Base-by-base conservation (phyloP, 2,113 vertebrate genomes). In the Ammodytes dubius region DNA sequence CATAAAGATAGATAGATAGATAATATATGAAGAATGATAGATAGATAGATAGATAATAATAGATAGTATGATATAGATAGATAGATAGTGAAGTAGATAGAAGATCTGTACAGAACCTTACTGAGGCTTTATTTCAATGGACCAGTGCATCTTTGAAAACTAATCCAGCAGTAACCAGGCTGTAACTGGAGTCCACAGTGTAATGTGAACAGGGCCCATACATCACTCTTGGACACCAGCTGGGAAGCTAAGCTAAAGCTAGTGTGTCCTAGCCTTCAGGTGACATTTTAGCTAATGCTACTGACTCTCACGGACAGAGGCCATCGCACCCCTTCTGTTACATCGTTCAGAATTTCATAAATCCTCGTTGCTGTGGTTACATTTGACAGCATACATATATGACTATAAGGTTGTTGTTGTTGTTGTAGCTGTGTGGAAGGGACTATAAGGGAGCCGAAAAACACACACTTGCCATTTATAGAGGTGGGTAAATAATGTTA, bases 101-200 rank as follows among this genome's bases (percentile, higher is more conserved):
- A n/a, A n/a, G n/a, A n/a, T n/a, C 1, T 27, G 27, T 27, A 27
- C 27, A 27, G 27, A 77, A n/a, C 7, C 39, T 43, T 13, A 14
- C 6, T 4, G 52, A 73, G 52, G 11, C 45, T 42, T 59, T 70
- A 43, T 40, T 57, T 17, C 43, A 43, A 49, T 40, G 10, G 39
- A 17, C 5, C 35, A 4, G 27, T 14, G 42, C n/a, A 60, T 27
- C 56, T 52, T 58, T 70, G 19, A 81, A 84, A 89, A 71, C 46
- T 68, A 77, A 92, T 72, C 87, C 73, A 60, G 0, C 66, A 63
- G 85, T 49, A 77, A 72, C 67, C 67, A 13, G 73, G 49, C 54
- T 80, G 91, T 87, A 92, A 92, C 88, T 43, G 77, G 89, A 93
- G 66, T 74, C 74, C 43, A 64, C 27, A 35, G 15, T 79, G 91